Evolutionary conservation across 1,140 invertebrate genomes (phyloP).

Genomic region (Heliconius eleuchia): DNA sequence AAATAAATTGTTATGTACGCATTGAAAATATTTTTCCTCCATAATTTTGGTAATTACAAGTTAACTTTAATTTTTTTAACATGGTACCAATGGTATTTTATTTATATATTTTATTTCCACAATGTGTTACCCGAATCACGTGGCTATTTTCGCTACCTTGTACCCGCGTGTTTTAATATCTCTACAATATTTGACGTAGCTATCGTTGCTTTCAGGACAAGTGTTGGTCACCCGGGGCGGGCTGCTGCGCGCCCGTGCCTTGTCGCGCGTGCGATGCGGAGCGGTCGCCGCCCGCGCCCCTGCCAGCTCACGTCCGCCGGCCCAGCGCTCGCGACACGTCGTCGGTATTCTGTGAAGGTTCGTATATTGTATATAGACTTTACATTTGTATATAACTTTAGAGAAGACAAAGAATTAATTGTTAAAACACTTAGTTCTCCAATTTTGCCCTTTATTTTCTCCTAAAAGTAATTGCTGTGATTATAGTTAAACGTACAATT

Average conservation of each 20-base stretch:
- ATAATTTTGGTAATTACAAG: not conserved
- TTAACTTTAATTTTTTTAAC: too few relatives aligned
- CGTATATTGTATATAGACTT: not conserved
- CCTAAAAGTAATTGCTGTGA: too few relatives aligned
- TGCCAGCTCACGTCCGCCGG: conserved; percentile 52
- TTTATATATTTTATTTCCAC: too few relatives aligned
- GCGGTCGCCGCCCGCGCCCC: conserved; percentile 67
- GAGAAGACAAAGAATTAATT: too few relatives aligned
- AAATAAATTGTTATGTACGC: not conserved
- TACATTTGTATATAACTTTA: too few relatives aligned
- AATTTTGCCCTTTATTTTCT: too few relatives aligned
- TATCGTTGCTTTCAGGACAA: conserved; percentile 52
- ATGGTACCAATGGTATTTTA: too few relatives aligned
- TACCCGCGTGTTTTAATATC: not conserved
- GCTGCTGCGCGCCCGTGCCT: conserved; percentile 68
- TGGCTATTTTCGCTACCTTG: too few relatives aligned
- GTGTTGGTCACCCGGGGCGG: conserved; percentile 63
- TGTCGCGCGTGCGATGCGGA: conserved; percentile 75
- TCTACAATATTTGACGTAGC: not conserved
- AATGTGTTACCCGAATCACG: too few relatives aligned
- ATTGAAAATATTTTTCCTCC: not conserved
- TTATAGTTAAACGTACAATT: too few relatives aligned
- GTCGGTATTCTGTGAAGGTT: conserved; percentile 54
- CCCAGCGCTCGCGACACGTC: conserved; percentile 57
- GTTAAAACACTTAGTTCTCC: too few relatives aligned